Evolutionary conservation across 2,888 invertebrate species (phyloP).

Genomic region (Catocala sponsa): DNA sequence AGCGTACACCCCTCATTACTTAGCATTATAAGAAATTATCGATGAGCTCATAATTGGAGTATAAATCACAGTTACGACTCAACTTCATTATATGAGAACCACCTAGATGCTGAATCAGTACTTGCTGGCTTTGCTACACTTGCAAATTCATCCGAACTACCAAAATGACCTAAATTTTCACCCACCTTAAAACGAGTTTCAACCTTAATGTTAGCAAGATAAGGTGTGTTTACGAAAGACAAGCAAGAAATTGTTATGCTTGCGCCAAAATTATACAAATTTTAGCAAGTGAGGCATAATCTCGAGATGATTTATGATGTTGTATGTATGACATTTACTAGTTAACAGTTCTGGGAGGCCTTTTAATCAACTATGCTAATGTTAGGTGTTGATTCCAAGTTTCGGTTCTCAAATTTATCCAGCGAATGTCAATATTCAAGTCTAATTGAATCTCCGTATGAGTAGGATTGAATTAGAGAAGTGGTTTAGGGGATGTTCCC

Average conservation of each 20-base stretch:
- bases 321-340: slow-evolving; percentile 85
- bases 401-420: slow-evolving; percentile 67
- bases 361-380: slow-evolving; percentile 88
- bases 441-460: slow-evolving; percentile 81
- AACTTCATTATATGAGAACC: slow-evolving; percentile 74
- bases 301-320: slow-evolving; percentile 87
- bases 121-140: slow-evolving; percentile 76
- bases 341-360: slow-evolving; percentile 83
- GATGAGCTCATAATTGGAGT: slow-evolving; percentile 80
- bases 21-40: slow-evolving; percentile 64
- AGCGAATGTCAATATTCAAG: slow-evolving; percentile 80
- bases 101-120: slow-evolving; percentile 82
- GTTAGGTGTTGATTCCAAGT: slow-evolving; percentile 78
- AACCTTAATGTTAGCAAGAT: slow-evolving; percentile 38
- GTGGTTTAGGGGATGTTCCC: slow-evolving; percentile 56
- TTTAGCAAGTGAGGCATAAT: slow-evolving; percentile 81
- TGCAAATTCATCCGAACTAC: slow-evolving; percentile 63
- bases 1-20: slow-evolving; percentile 11
- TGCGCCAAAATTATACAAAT: slow-evolving; percentile 63
- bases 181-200: slow-evolving; percentile 36
- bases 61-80: slow-evolving; percentile 80
- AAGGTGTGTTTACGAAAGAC: slow-evolving; percentile 49
- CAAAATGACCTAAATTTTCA: slow-evolving; percentile 52
- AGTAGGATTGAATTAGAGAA: slow-evolving; percentile 77
- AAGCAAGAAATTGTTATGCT: slow-evolving; percentile 53